Percentiles rank a stretch among this genome's conserved stretches.
Conservation (phyloP, 1,140 invertebrate genomes). For the Anagrus nilaparvatae region DNA sequence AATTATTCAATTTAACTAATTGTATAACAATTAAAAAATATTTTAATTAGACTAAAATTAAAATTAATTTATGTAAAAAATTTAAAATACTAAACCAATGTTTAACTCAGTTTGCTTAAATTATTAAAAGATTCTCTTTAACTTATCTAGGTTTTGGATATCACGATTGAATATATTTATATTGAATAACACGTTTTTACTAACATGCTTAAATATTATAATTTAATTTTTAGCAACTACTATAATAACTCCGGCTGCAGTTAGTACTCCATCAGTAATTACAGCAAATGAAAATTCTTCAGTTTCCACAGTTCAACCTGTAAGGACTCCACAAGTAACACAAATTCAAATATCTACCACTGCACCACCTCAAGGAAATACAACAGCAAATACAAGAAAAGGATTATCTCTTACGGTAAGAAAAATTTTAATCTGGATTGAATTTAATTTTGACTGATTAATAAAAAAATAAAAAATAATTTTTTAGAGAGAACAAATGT, state of each 20-base stretch:
- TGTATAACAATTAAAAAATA: too few relatives aligned
- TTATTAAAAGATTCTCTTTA: too few relatives aligned
- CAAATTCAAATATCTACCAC: constrained; percentile 47
- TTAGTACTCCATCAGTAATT: constrained; percentile 28
- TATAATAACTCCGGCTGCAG: constrained; percentile 29
- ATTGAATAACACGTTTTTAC: too few relatives aligned
- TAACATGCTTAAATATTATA: too few relatives aligned
- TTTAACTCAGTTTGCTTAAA: too few relatives aligned
- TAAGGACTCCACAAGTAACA: constrained; percentile 42
- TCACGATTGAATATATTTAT: too few relatives aligned
- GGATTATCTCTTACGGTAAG: constrained; percentile 73
- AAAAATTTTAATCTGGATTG: constrained; percentile 12
- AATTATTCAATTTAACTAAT: too few relatives aligned
- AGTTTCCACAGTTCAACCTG: constrained; percentile 34
- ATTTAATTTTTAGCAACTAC: constrained; percentile 27
- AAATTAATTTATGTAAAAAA: too few relatives aligned
- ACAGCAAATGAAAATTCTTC: constrained; percentile 31
- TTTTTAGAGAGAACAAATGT: constrained; percentile 83
- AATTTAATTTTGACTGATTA: constrained; percentile 5
- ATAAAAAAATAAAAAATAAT: constrained; percentile 17
- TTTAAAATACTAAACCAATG: too few relatives aligned
- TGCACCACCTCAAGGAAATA: constrained; percentile 39
- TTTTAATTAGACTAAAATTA: too few relatives aligned
- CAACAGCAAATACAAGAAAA: constrained; percentile 48
- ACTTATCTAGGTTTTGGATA: too few relatives aligned